A percentile compares a stretch with the other conserved stretches of the same genome.
These are phyloP conservation scores for Nesometra sesokonis DNA, from an alignment of 35 echinoderm and acorn worm genomes.

Conservation along the genomic window DNA sequence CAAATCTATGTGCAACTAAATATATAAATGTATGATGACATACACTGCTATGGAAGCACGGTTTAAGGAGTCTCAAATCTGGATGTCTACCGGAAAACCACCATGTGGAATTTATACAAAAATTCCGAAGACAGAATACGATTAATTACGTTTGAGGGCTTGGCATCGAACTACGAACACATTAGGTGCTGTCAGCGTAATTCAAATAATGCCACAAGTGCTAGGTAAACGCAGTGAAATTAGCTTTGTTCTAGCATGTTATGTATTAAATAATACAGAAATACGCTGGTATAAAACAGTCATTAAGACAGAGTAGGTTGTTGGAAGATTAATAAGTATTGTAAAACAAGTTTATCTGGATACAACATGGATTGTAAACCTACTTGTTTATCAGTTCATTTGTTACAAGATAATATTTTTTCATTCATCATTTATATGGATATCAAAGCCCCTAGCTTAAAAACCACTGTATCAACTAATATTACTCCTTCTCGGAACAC, in stretches of 20 bases:
- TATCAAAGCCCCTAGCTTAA: too few relatives aligned
- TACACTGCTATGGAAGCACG: neutral
- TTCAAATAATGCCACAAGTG: neutral
- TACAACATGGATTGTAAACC: too few relatives aligned
- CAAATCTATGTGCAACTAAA: neutral
- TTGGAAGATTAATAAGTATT: neutral
- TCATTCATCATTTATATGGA: too few relatives aligned
- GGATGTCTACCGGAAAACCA: too few relatives aligned
- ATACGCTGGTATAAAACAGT: neutral
- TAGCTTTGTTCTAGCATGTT: neutral
- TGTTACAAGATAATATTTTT: too few relatives aligned
- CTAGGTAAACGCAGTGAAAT: neutral
- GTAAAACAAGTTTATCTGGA: too few relatives aligned
- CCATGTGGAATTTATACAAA: neutral
- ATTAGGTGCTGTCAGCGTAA: neutral
- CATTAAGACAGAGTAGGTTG: neutral
- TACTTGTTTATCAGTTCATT: too few relatives aligned
- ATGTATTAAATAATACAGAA: neutral
- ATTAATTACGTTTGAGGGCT: neutral
- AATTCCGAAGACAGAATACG: neutral
- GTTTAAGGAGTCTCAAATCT: neutral
- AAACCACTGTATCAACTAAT: too few relatives aligned
- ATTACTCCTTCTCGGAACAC: neutral
- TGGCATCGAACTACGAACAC: neutral
- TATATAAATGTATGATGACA: neutral